Evolutionary conservation across 1,140 invertebrate species (phyloP), one percentile per base, ranked within the genome.

Genomic region (Arion vulgaris): DNA sequence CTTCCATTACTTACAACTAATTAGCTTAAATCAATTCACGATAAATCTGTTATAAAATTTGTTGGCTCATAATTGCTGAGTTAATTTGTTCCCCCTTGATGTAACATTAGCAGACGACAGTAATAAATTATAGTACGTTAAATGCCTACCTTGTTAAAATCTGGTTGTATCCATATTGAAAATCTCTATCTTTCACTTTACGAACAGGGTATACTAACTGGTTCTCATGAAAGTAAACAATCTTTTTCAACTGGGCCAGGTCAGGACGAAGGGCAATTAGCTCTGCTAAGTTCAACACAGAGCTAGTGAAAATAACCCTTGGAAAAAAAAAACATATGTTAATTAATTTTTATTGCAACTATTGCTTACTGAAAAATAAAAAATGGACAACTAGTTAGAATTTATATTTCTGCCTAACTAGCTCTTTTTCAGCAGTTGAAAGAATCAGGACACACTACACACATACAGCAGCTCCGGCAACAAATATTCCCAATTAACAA

Each of bases 141-240:
- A 90, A 88, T 92, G 95, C 95, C 95, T 94, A 95, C 95, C 95
- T 94, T 57, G 95, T 94, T 32, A 95, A 89, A 73, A 96, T 95
- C 91, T 96, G 95, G 92, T 96, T 96, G 76, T 96, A 95, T 0
- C 95, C 95, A 93, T 95, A 96, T 88, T 96, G 96, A 85, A 95
- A 95, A 88, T 96, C 95, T 85, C 95, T 91, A 49, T 95, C 93
- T 86, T 96, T 94, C 4, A 94, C 92, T 82, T 95, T 93, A 82
- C 93, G 91, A 17, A 95, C 94, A 0, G 96, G 96, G 92, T 96
- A 96, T 0, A 94, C 91, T 38, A 96, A 90, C 90, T 96, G 95
- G 90, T 96, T 96, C 92, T 96, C 96, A 91, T 96, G 96, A 87
- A 96, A 96, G 88, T 96, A 96, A 1, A 96, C 88, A 51, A 96